A percentile compares a stretch with the other conserved stretches of the same genome.
These are phyloP conservation scores for Ernsta delagoae DNA, from an alignment of 2,888 invertebrate genomes.

Conservation along the genomic window DNA sequence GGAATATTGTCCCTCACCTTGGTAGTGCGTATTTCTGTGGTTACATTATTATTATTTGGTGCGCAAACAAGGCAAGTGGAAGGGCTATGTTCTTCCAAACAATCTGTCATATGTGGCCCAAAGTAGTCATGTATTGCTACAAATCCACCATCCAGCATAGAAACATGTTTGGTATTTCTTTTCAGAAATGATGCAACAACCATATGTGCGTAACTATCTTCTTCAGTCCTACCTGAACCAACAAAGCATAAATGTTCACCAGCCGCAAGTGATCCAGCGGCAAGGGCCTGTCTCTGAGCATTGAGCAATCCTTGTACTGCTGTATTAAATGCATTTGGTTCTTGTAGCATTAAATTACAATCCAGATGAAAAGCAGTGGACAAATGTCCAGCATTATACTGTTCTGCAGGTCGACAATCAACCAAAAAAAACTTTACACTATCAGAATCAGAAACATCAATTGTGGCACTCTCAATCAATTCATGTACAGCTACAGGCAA, in stretches of 20 bases:
- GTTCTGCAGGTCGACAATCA: conserved; percentile 98
- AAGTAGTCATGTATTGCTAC: conserved; percentile 93
- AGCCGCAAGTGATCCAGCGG: conserved; percentile 93
- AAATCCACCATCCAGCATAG: conserved; percentile 96
- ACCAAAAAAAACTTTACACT: conserved; percentile 96
- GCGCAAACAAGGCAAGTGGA: conserved; percentile 93
- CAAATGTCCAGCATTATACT: conserved; percentile 98
- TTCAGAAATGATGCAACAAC: conserved; percentile 98
- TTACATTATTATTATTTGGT: conserved; percentile 75
- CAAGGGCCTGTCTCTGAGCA: conserved; percentile 94
- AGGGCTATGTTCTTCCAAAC: conserved; percentile 93
- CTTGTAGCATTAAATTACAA: conserved; percentile 98
- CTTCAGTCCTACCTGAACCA: conserved; percentile 96
- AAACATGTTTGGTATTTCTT: conserved; percentile 96
- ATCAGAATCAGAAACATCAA: conserved; percentile 86
- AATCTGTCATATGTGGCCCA: conserved; percentile 91
- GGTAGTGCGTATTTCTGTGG: conserved; percentile 53
- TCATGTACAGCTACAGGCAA: conserved; percentile 98
- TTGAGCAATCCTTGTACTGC: conserved; percentile 96
- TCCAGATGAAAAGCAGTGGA: conserved; percentile 99
- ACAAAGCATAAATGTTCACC: conserved; percentile 96
- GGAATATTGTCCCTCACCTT: conserved; percentile 60
- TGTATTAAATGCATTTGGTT: conserved; percentile 96
- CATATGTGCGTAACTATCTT: conserved; percentile 99
- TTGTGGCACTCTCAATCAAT: conserved; percentile 92